phyloP scores from a whole-genome alignment of 2,113 vertebrate species.

The Sturnus vulgaris region DNA sequence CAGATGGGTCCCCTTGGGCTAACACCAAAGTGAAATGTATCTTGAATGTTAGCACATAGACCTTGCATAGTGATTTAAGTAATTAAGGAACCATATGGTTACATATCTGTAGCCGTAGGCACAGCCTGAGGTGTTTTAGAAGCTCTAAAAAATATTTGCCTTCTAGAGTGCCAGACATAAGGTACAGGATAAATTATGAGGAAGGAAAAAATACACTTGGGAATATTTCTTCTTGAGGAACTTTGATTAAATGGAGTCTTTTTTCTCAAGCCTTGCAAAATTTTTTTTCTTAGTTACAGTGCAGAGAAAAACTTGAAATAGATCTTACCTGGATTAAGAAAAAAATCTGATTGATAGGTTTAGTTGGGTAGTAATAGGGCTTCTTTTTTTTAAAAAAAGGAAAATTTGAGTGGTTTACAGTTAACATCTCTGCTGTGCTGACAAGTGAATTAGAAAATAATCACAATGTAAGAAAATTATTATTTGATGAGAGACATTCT shows the following conservation, averaged over 20 bases:
- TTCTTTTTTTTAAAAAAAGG: no score
- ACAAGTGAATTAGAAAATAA: not conserved
- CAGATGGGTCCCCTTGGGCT: not conserved
- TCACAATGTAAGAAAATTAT: not conserved
- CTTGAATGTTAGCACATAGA: not conserved
- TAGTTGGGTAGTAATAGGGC: not conserved
- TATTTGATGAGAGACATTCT: not conserved
- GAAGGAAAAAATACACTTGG: not conserved
- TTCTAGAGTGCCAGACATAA: constrained; percentile 10
- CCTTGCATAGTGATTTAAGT: not conserved
- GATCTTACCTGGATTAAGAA: not conserved
- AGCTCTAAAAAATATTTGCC: constrained; percentile 44
- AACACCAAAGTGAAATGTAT: not conserved
- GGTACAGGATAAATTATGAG: not conserved
- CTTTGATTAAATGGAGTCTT: not conserved
- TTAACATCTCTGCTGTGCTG: not conserved
- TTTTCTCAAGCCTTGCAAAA: not conserved
- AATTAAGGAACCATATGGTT: constrained; percentile 51
- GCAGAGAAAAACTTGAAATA: not conserved
- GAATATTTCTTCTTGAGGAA: not conserved
- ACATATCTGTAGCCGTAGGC: constrained; percentile 25
- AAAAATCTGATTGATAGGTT: not conserved
- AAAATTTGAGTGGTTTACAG: not conserved
- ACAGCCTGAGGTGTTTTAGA: constrained; percentile 41
- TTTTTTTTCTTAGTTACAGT: not conserved